These are phyloP conservation scores for Digitonthophagus gazella DNA, from an alignment of 2,888 invertebrate species.

Conservation along the genomic window DNA sequence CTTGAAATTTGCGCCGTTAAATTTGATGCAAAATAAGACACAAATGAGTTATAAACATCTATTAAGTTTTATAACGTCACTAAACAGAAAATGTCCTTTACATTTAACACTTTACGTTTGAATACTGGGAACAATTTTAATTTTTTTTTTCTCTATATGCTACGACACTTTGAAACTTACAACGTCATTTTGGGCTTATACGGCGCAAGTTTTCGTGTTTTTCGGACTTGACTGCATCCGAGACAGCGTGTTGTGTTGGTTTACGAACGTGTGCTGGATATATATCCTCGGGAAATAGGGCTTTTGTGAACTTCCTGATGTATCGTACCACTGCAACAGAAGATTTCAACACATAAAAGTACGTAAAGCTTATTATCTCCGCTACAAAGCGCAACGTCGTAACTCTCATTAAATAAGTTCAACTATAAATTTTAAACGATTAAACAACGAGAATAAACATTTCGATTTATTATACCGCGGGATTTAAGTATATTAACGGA, in stretches of 20 bases:
- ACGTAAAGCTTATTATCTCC: not conserved
- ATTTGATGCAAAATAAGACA: not conserved
- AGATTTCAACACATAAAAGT: not conserved
- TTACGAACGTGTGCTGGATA: constrained; percentile 38
- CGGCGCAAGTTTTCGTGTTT: constrained; percentile 47
- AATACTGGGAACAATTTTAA: too few relatives aligned
- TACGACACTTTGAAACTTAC: too few relatives aligned
- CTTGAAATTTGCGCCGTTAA: not conserved
- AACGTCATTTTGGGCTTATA: constrained; percentile 32
- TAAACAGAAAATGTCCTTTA: not conserved
- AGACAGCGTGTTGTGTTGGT: constrained; percentile 39
- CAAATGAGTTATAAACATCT: not conserved
- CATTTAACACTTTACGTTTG: too few relatives aligned
- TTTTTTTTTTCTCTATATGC: not conserved
- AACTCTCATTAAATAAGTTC: not conserved
- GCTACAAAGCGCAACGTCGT: not conserved
- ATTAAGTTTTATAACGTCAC: not conserved
- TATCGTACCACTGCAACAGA: constrained; percentile 42
- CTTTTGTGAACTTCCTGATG: constrained; percentile 44
- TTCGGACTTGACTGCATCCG: constrained; percentile 45
- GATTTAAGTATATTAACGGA: not conserved
- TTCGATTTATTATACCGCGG: not conserved
- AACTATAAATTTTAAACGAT: not conserved
- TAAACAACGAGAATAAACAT: not conserved
- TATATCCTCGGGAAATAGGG: constrained; percentile 41